Evolutionary conservation across 1,140 invertebrate genomes (phyloP).

Genomic region (Dreissena rostriformis): DNA sequence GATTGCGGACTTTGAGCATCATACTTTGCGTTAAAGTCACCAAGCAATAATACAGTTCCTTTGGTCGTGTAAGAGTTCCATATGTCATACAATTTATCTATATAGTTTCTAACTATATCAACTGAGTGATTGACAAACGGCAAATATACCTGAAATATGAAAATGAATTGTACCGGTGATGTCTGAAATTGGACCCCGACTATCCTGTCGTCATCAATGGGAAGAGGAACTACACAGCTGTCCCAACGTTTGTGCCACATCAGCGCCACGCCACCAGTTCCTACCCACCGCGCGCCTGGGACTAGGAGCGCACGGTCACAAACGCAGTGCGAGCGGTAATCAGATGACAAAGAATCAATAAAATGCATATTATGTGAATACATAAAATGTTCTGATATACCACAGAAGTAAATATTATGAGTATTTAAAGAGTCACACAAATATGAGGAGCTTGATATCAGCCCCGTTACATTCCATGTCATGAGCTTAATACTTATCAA

Average conservation of each 20-base stretch:
- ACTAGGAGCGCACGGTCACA: conserved; percentile 2
- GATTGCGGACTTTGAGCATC: too few species aligned
- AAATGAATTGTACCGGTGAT: conserved; percentile 5
- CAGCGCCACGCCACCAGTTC: conserved; percentile 35
- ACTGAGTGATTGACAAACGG: conserved; percentile 17
- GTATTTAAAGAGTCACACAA: conserved; percentile 4
- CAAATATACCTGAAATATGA: conserved; percentile 26
- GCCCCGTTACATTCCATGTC: conserved; percentile 37
- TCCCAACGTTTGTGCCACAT: conserved; percentile 29
- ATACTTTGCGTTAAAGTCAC: conserved; percentile 12
- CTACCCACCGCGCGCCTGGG: neutral
- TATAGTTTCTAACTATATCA: conserved; percentile 11
- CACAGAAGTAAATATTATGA: conserved; percentile 12
- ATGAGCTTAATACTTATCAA: conserved; percentile 16
- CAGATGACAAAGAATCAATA: neutral
- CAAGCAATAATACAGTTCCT: conserved; percentile 6
- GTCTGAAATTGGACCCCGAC: conserved; percentile 29
- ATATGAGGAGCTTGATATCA: conserved; percentile 34
- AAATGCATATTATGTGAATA: conserved; percentile 31
- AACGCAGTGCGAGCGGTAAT: conserved; percentile 14
- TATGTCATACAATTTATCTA: conserved; percentile 30
- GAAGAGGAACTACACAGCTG: conserved; percentile 7
- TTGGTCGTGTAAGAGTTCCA: conserved; percentile 4
- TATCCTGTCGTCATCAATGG: conserved; percentile 22
- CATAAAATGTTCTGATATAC: conserved; percentile 39